Base-by-base conservation (phyloP, 2,888 invertebrate species). In the Automeris io region DNA sequence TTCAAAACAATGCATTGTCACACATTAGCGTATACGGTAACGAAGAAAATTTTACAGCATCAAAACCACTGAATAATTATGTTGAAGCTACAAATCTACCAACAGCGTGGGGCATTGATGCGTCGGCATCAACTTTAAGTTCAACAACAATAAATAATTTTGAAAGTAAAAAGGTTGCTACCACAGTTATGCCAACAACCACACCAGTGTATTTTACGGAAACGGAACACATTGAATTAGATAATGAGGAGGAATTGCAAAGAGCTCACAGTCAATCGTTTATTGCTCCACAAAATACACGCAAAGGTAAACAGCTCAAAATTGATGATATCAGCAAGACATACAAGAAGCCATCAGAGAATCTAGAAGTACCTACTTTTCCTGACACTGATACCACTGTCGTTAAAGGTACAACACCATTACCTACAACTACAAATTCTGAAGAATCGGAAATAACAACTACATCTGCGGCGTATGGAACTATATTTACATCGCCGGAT, bases 211-310 rank as follows among this genome's bases (percentile, higher is more conserved):
- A 79, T 69, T 63, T 76, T 53, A 57, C 88, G 51, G 59, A 88
- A 70, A 62, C 73, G 1, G 82, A 82, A 34, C 83, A 75, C 41
- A 57, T 73, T 12, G 85, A 85, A 51, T 52, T 79, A 34, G 90
- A 90, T 33, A 90, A 90, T 45, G 88, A 88, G 26, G 91, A 91
- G 58, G 89, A 90, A 61, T 66, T 92, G 25, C 91, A 91, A 71
- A 87, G 90, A 44, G 91, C 92, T 16, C 92, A 92, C 47, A 91
- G 91, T 31, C 92, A 92, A 57, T 92, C 92, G 0, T 91, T 92
- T 51, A 78, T 91, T 13, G 86, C 90, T 1, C 89, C 90, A 19
- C 88, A 88, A 51, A 88, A 88, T 42, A 44, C 80, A 13, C 65
- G 85, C 43, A 68, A 82, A 53, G 76, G 87, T 5, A 80, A 88